Evolutionary conservation across 2,797 vertebrate species (phyloP).

Genomic region (Trachops cirrhosus): DNA sequence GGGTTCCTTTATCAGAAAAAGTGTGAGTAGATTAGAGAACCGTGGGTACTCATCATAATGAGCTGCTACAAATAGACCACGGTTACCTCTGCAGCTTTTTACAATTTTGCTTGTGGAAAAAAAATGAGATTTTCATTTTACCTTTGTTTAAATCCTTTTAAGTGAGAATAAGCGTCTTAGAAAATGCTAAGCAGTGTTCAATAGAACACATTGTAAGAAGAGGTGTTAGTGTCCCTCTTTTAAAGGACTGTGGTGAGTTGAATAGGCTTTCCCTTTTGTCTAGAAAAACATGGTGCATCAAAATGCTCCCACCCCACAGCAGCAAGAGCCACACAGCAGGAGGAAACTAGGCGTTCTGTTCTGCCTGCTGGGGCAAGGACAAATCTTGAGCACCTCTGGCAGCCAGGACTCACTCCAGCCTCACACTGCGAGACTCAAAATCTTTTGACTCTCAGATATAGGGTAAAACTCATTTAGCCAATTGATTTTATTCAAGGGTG

Average conservation of each 20-base stretch:
- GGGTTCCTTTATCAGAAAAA: background rate
- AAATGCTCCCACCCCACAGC: background rate
- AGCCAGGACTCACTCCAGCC: background rate
- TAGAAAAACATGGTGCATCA: background rate
- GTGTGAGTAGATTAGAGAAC: background rate
- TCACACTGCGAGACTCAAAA: background rate
- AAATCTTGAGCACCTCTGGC: background rate
- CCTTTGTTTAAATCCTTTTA: background rate
- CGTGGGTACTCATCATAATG: background rate
- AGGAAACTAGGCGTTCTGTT: background rate
- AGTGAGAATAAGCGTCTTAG: constrained; percentile 5
- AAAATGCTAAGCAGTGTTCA: background rate
- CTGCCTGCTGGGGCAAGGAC: background rate
- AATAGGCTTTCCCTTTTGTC: background rate
- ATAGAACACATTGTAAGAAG: background rate
- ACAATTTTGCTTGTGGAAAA: background rate
- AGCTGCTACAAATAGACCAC: background rate
- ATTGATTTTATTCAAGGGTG: constrained; percentile 25
- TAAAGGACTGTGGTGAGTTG: background rate
- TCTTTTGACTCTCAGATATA: background rate
- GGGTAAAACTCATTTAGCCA: background rate
- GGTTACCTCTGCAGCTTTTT: background rate
- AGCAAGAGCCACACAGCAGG: background rate
- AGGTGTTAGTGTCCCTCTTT: background rate
- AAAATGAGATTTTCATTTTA: constrained; percentile 23